phyloP scores from a whole-genome alignment of 2,113 vertebrate genomes.

The Bombycilla garrulus region DNA sequence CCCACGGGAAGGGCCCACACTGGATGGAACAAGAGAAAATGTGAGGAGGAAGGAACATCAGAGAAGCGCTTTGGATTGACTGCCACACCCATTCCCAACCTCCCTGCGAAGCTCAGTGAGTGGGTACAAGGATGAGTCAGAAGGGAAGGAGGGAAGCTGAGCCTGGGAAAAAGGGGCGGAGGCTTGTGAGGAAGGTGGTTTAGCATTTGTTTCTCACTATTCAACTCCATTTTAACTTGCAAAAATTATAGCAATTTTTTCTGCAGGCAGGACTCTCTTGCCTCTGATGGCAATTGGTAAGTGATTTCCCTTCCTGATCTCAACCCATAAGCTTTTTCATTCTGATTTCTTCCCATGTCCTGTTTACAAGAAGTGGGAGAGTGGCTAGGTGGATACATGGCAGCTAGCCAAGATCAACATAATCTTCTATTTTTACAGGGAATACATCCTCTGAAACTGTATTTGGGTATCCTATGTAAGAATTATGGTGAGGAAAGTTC shows the following conservation, averaged over 20 bases:
- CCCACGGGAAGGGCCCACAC: too few relatives aligned
- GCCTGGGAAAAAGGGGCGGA: neutral
- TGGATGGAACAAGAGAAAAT: neutral
- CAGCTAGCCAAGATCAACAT: neutral
- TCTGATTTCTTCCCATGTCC: neutral
- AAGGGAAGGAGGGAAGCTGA: neutral
- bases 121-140: accelerated
- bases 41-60: neutral
- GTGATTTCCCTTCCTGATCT: neutral
- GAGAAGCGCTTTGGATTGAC: neutral
- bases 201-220: neutral
- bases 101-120: neutral
- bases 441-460: neutral
- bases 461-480: neutral
- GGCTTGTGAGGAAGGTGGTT: neutral
- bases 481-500: neutral
- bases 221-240: neutral
- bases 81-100: neutral
- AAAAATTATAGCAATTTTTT: neutral
- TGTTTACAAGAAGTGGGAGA: neutral
- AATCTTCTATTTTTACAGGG: neutral
- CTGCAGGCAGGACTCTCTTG: neutral
- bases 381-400: neutral
- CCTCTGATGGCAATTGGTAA: neutral
- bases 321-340: neutral